Evolutionary conservation across 30 jellyfish, hydroid and myxozoan species (phyloP).

Genomic region (Rhopilema esculentum): DNA sequence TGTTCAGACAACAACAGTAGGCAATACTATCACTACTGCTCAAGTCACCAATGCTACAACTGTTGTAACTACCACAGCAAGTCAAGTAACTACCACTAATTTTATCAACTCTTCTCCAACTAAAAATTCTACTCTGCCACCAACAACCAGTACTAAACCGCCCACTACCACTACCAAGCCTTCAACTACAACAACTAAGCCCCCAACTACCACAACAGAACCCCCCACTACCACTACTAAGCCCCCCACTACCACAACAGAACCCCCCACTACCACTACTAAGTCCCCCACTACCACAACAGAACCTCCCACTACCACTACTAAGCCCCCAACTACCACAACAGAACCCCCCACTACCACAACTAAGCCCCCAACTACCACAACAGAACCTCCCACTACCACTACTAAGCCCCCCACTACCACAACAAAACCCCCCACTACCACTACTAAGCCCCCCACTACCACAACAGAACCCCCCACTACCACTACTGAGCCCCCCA

Average conservation of each 20-base stretch:
- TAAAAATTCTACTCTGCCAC: slow-evolving; percentile 27
- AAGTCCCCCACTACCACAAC: slow-evolving; percentile 12
- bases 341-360: slow-evolving; percentile 34
- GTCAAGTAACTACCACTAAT: not conserved
- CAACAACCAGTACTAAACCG: slow-evolving; percentile 32
- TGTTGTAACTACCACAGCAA: not conserved
- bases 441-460: not conserved
- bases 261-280: slow-evolving; percentile 25
- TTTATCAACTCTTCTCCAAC: not conserved
- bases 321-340: slow-evolving; percentile 29
- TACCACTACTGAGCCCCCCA: slow-evolving; percentile 25
- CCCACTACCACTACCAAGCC: too few species aligned
- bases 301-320: slow-evolving; percentile 10
- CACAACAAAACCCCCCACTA: not conserved
- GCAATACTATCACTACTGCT: slow-evolving; percentile 10
- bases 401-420: slow-evolving; percentile 9
- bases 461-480: slow-evolving; percentile 28
- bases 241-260: slow-evolving; percentile 12
- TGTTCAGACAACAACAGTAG: slow-evolving; percentile 20
- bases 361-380: slow-evolving; percentile 16
- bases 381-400: slow-evolving; percentile 1
- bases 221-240: slow-evolving; percentile 10
- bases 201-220: too few species aligned
- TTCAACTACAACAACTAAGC: too few species aligned
- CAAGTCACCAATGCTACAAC: slow-evolving; percentile 12